Base-by-base conservation (phyloP, 2,888 invertebrate genomes). In the Machimus atricapillus region DNA sequence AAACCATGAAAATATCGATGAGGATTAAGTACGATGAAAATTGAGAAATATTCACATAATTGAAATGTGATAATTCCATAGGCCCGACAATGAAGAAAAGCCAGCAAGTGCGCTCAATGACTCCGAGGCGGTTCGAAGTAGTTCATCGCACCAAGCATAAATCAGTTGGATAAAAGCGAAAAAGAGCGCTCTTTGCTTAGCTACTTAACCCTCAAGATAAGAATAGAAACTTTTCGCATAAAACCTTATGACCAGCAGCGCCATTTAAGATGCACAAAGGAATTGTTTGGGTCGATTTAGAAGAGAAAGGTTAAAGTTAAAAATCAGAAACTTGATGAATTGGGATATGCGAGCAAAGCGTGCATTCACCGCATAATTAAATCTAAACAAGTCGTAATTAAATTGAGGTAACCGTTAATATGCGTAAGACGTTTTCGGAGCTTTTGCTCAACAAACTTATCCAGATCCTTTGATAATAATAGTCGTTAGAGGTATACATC, bases 351-450 rank as follows among this genome's bases (percentile, higher is more conserved):
- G 66, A 66, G 23, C 66, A 27, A 66, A 23, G 27, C 12, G 66
- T 66, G 14, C 27, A 12, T 3, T 66, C 27, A 27, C 66, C 66
- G 66, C 66, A 66, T 74, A 85, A 85, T 85, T 85, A 85, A 85
- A 40, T 74, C 52, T 74, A 85, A 73, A 85, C 85, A 85, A 85
- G 73, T 85, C 74, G 85, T 31, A 74, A 85, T 85, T 85, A 85
- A 85, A 23, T 74, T 85, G 74, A 85, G 74, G 43, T 74, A 85
- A 46, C 46, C 37, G 2, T 27, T 34, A 66, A 66, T 27, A 85
- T n/a, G 23, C 43, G 83, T 6, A 19, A 34, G 58, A 27, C 85
- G 27, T 46, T 40, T 37, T 9, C 12, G 14, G 66, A 4, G 66
- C 23, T 66, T 66, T 66, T 66, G 66, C 66, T 66, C 27, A 66